Conservation (phyloP, 2,797 vertebrate genomes). For the Tenualosa ilisha region DNA sequence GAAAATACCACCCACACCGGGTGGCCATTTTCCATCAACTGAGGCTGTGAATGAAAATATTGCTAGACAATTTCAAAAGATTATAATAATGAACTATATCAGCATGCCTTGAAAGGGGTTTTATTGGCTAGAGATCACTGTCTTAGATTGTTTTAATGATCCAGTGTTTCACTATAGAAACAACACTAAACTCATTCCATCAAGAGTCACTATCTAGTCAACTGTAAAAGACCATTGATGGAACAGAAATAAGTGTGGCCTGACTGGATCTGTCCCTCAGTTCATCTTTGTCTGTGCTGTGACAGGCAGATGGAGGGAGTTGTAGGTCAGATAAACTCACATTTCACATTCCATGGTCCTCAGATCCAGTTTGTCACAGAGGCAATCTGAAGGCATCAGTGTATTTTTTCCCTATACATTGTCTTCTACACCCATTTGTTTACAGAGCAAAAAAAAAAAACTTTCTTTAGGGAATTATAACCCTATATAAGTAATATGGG, state of each 20-base stretch:
- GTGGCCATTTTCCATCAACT: too few relatives aligned
- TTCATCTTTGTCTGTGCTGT: not conserved
- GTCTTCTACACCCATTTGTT: constrained; percentile 53
- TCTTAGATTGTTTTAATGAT: too few relatives aligned
- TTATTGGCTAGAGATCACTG: too few relatives aligned
- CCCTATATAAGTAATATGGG: constrained; percentile 7
- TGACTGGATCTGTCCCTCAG: not conserved
- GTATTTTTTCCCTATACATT: constrained; percentile 41
- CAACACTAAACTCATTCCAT: not conserved
- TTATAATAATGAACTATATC: too few relatives aligned
- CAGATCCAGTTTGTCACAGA: constrained; percentile 21
- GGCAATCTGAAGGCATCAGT: not conserved
- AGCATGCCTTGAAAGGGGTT: too few relatives aligned
- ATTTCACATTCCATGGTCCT: constrained; percentile 39
- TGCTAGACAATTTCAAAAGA: too few relatives aligned
- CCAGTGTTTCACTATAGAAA: too few relatives aligned
- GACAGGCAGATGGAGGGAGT: not conserved
- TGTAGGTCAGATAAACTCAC: constrained; percentile 36
- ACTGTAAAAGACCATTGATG: not conserved
- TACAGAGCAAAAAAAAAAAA: not conserved
- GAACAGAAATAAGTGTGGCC: not conserved
- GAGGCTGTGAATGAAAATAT: too few relatives aligned
- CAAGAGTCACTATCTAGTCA: too few relatives aligned
- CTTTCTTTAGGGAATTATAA: constrained; percentile 49
- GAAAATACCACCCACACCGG: too few relatives aligned